phyloP scores from a whole-genome alignment of 1,140 invertebrate genomes.

The Eriosoma lanigerum region DNA sequence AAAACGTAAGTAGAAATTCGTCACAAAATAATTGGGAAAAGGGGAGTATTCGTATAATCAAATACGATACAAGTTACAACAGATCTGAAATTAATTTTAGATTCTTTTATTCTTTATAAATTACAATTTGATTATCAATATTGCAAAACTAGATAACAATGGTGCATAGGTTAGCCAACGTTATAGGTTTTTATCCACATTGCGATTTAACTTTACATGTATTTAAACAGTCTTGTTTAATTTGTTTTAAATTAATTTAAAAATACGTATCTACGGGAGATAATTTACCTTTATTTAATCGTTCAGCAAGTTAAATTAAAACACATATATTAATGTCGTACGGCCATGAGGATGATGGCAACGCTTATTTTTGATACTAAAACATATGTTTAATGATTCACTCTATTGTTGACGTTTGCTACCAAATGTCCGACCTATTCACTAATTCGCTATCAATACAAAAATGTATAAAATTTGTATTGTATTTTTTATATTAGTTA shows the following conservation, averaged over 20 bases:
- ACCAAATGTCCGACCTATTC: neutral
- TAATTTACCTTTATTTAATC: too few relatives aligned
- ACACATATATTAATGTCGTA: neutral
- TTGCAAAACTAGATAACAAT: constrained; percentile 27
- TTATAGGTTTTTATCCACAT: neutral
- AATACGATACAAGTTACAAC: neutral
- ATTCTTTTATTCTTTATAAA: constrained; percentile 10
- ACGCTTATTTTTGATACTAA: constrained; percentile 15
- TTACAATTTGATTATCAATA: constrained; percentile 39
- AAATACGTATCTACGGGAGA: too few relatives aligned
- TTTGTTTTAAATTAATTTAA: too few relatives aligned
- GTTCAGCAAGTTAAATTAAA: too few relatives aligned
- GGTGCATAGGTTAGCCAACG: constrained; percentile 3
- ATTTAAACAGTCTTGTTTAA: too few relatives aligned
- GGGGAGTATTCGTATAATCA: neutral
- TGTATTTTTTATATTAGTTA: too few relatives aligned
- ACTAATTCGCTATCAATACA: neutral
- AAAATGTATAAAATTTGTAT: too few relatives aligned
- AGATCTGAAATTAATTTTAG: constrained; percentile 1
- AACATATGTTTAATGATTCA: constrained; percentile 25
- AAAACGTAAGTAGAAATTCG: too few relatives aligned
- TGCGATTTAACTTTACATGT: neutral
- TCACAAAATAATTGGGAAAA: neutral
- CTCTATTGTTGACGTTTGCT: neutral
- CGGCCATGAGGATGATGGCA: neutral